A percentile compares a stretch with the other conserved stretches of the same genome.
phyloP scores from a whole-genome alignment of 2,888 invertebrate species.

The Didymodactylos carnosus region DNA sequence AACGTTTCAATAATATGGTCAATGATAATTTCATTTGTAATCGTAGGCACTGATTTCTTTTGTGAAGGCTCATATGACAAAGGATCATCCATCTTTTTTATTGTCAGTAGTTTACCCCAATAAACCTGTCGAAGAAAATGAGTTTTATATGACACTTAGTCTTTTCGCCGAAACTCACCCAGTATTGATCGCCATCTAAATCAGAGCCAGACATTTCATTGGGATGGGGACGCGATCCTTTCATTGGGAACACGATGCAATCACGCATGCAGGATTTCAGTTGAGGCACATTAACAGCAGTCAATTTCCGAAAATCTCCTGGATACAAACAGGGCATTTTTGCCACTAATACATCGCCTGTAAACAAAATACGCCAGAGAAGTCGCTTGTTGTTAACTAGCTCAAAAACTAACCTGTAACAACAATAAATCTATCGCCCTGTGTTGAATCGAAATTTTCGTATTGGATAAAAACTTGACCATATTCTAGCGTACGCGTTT shows the following conservation, averaged over 20 bases:
- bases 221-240: background rate
- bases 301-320: background rate
- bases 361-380: background rate
- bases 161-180: too few relatives aligned
- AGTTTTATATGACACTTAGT: background rate
- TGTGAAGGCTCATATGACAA: background rate
- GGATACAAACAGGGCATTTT: background rate
- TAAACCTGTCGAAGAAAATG: background rate
- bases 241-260: background rate
- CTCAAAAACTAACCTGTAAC: background rate
- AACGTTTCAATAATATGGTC: background rate
- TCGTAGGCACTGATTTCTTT: background rate
- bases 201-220: background rate
- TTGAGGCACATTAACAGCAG: background rate
- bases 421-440: background rate
- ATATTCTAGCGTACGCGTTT: background rate
- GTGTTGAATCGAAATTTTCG: background rate
- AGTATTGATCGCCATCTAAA: background rate
- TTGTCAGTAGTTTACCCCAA: background rate
- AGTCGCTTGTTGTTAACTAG: background rate
- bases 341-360: background rate
- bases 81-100: background rate
- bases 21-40: background rate
- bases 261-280: background rate
- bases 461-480: background rate